These are phyloP conservation scores for Cerceris ruficornis DNA, from an alignment of 2,888 invertebrate genomes.

Conservation along the genomic window DNA sequence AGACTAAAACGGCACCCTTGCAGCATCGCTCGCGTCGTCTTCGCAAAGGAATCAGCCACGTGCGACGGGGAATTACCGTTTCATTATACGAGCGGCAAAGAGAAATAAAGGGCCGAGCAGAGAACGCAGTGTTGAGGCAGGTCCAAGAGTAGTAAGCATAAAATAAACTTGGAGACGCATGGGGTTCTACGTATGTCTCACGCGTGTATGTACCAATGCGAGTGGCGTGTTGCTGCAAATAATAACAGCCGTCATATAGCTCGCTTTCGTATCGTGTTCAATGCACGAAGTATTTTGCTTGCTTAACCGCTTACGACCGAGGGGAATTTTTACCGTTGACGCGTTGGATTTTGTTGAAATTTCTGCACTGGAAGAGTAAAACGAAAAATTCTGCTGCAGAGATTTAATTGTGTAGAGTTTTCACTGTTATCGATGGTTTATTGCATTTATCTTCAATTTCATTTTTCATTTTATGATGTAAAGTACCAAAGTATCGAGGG, in stretches of 20 bases:
- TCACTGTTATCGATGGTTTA: too few species aligned
- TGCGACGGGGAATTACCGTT: constrained; percentile 63
- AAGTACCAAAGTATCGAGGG: too few species aligned
- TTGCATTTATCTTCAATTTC: too few species aligned
- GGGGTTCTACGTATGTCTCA: constrained; percentile 70
- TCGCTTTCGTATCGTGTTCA: constrained; percentile 35
- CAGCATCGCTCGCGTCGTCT: constrained; percentile 40
- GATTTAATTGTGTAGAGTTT: too few species aligned
- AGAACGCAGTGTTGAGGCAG: constrained; percentile 66
- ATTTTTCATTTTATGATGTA: too few species aligned
- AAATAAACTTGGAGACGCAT: constrained; percentile 70
- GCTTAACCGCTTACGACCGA: background rate
- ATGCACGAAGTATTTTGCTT: background rate
- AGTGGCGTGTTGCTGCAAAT: constrained; percentile 54
- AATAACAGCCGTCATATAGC: constrained; percentile 61
- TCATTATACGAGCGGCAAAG: constrained; percentile 59
- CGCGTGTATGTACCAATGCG: constrained; percentile 56
- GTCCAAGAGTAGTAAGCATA: constrained; percentile 62
- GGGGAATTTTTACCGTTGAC: too few species aligned
- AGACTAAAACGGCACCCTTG: constrained; percentile 37
- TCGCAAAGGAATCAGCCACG: constrained; percentile 59
- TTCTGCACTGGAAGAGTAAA: too few species aligned
- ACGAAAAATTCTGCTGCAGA: too few species aligned
- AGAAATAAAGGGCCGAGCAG: constrained; percentile 42
- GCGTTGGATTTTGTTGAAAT: too few species aligned